Evolutionary conservation across 2,113 vertebrate species (phyloP), one percentile per base, ranked within the genome.

Genomic region (Damaliscus lunatus): DNA sequence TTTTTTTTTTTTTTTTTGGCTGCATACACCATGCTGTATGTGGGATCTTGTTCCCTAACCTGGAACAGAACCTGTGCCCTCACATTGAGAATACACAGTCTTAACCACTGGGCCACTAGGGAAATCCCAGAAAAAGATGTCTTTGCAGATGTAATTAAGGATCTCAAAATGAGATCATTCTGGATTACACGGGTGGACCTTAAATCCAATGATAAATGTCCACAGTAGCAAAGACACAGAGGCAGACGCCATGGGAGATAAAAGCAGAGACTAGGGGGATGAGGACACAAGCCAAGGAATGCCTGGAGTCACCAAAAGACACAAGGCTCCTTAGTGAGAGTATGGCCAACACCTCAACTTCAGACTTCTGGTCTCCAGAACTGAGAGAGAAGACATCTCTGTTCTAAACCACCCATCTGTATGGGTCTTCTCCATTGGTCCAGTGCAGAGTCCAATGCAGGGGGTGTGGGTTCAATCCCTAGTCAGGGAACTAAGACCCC

Each of bases 291-390:
- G 52, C 53, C 64, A 13, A 27, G 19, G n/a, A 48, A 8, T n/a
- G 4, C 33, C 23, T 4, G 31, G 53, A 19, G n/a, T 36, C 74
- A 27, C 29, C 11, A 2, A 48, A 6, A 50, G 46, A 40, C 67
- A 71, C 67, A 71, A 71, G 67, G 10, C 19, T 23, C 67, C 67
- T 36, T 71, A 40, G 67, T 12, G 29, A 46, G 27, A 29, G 21
- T 1, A 0, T 1, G 7, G 55, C 46, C 1, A 0, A 36, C 31
- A 6, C n/a, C 57, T 25, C 31, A 9, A 43, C n/a, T 15, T 12
- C 64, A 21, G 83, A 52, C 29, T 1, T 29, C 27, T 46, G 55
- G 77, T 43, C 78, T 88, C 60, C 50, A 21, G 33, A 31, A 55
- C 57, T 3, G 10, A 4, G 29, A 27, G 15, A 85, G 36, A 43